Evolutionary conservation across 2,113 vertebrate genomes (phyloP).

Genomic region (Heterotilapia buettikoferi): DNA sequence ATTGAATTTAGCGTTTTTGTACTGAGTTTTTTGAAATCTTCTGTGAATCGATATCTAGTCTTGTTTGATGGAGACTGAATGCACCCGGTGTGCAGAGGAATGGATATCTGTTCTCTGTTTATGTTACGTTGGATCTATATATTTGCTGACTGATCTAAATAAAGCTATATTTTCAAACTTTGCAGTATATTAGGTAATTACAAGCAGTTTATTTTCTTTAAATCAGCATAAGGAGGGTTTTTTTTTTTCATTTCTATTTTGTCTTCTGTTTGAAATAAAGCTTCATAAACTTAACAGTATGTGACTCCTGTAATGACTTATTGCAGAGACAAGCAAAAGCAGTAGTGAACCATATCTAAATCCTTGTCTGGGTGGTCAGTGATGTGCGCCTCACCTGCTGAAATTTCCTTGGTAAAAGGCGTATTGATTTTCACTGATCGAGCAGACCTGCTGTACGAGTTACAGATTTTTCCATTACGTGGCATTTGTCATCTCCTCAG

Average conservation of each 20-base stretch:
- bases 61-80: conserved; percentile 58
- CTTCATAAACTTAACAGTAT: background rate
- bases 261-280: conserved; percentile 48
- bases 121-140: conserved; percentile 17
- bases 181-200: background rate
- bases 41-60: conserved; percentile 40
- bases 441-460: conserved; percentile 22
- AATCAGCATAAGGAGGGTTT: conserved; percentile 5
- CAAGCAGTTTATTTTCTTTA: background rate
- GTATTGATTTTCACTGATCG: conserved; percentile 53
- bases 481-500: conserved; percentile 10
- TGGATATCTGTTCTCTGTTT: background rate
- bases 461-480: conserved; percentile 48
- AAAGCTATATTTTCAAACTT: background rate
- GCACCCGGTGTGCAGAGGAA: conserved; percentile 77
- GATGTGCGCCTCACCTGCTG: conserved; percentile 11
- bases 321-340: background rate
- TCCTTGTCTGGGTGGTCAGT: background rate
- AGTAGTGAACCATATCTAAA: background rate
- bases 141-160: conserved; percentile 3
- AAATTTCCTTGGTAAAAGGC: conserved; percentile 5
- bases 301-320: conserved; percentile 31
- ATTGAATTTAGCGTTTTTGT: conserved; percentile 42
- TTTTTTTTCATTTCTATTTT: conserved; percentile 2
- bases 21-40: conserved; percentile 44